These are phyloP conservation scores for Orthosia gothica DNA, from an alignment of 2,888 invertebrate species.

Conservation along the genomic window DNA sequence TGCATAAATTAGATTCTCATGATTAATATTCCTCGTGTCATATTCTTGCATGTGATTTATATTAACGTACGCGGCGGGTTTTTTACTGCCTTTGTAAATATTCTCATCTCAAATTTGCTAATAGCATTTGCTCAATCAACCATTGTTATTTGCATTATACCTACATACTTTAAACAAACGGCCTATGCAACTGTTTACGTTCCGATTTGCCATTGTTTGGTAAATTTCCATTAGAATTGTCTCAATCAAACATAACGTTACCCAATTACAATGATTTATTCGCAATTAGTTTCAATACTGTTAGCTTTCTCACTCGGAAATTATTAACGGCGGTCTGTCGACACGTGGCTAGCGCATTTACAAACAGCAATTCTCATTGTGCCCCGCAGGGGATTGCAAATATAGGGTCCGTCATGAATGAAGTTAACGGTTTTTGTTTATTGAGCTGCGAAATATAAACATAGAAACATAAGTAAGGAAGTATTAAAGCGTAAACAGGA, in stretches of 20 bases:
- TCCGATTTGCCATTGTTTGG: slow-evolving; percentile 47
- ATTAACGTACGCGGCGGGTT: background rate
- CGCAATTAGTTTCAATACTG: slow-evolving; percentile 74
- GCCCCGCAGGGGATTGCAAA: slow-evolving; percentile 27
- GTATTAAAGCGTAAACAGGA: slow-evolving; percentile 71
- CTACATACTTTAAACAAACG: slow-evolving; percentile 7
- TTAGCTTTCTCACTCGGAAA: slow-evolving; percentile 64
- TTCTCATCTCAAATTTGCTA: background rate
- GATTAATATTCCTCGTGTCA: background rate
- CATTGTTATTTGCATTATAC: slow-evolving; percentile 24
- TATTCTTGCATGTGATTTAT: background rate
- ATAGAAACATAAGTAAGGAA: slow-evolving; percentile 72
- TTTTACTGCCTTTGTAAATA: background rate
- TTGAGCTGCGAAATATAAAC: slow-evolving; percentile 80
- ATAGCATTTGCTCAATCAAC: slow-evolving; percentile 5
- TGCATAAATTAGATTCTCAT: background rate
- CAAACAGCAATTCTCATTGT: slow-evolving; percentile 36
- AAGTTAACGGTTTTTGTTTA: slow-evolving; percentile 66
- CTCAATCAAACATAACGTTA: slow-evolving; percentile 52
- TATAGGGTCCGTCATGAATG: slow-evolving; percentile 46
- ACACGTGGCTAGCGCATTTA: slow-evolving; percentile 66
- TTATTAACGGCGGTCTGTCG: slow-evolving; percentile 56
- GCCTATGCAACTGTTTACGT: slow-evolving; percentile 37
- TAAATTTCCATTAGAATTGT: slow-evolving; percentile 46
- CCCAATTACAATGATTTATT: slow-evolving; percentile 74